Base-by-base conservation (phyloP, 2,888 invertebrate species). In the Trissonchulus sp. region DNA sequence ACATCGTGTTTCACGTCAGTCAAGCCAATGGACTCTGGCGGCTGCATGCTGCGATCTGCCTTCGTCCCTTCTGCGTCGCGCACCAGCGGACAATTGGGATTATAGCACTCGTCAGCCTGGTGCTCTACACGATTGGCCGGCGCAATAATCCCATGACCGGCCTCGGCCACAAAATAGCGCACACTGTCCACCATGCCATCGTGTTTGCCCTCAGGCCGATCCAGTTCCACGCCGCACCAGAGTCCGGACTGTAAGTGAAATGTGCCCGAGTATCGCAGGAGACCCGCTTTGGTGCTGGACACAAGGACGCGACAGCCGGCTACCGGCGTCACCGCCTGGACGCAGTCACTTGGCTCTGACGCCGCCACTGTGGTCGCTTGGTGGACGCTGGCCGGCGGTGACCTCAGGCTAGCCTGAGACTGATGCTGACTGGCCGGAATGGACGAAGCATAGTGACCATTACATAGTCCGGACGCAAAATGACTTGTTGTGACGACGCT, bases 181-280 rank as follows among this genome's bases (percentile, higher is more conserved):
- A 91, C 91, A 74, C 93, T 94, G 79, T 91, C 92, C 38, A 97
- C 94, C 72, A 93, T 90, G 76, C 98, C 97, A 84, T 98, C 95
- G 86, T 98, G 97, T 87, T 97, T 97, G 74, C 98, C 98, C 77
- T 91, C 87, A 0, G 93, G 91, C 79, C 95, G 94, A 84, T 96
- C 95, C 80, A 98, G 88, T 85, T 97, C 96, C 33, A 98, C 91
- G 34, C 97, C 97, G 78, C 93, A 95, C 96, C 96, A 97, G 80
- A 93, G 90, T 38, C 97, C 97, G 60, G 90, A 15, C n/a, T 60
- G 78, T 60, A 87, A 86, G 76, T 86, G 85, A 74, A 86, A 84
- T 2, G 79, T 79, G 1, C 86, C 87, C 2, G 87, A 78, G 78
- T 83, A 87, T 30, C 85, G 81, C 33, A 87, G 78, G 2, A 83